Evolutionary conservation across 2,797 vertebrate genomes (phyloP), one percentile per base, ranked within the genome.

Genomic region (Manis pentadactyla): DNA sequence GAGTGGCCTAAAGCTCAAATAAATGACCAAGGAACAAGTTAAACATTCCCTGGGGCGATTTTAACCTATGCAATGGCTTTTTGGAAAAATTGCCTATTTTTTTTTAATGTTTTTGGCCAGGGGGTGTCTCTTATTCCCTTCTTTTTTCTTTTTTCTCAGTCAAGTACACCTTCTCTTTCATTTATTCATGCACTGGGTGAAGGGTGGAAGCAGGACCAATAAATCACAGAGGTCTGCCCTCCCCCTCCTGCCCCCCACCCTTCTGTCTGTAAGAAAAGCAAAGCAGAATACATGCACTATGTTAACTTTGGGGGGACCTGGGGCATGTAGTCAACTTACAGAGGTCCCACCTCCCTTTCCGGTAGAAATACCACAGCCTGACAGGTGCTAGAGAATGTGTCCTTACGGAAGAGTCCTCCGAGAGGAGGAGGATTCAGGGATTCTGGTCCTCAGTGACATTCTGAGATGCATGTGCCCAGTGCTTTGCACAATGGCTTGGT

Each of bases 41-140:
- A 97, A 97, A 97, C 93, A 97, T 96, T 89, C 96, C 95, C 97
- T 53, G 94, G 96, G 96, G 96, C 1, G 79, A 95, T 97, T 97
- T 97, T 97, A 98, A 97, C 96, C 96, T 98, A 96, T 97, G 91
- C 93, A 89, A 93, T 97, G 87, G 90, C 93, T 98, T 98, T 98
- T 98, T 87, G 89, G 97, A 93, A 74, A 98, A 97, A 97, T 95
- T 92, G 96, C 87, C 93, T 92, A 87, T 95, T 97, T 97, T 95
- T 97, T 97, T 95, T 97, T 97, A 93, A 96, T 93, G 94, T 88
- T 97, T 46, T 98, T 96, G 92, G 87, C 90, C 64, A 2, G 55
- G 87, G 81, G 73, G 71, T 90, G 81, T 92, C 95, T 94, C 71
- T 93, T 97, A 90, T 87, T 96, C 93, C 79, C 69, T 84, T 96